A percentile compares a stretch with the other conserved stretches of the same genome.
Conservation (phyloP, 2,797 vertebrate genomes). For the Euthynnus affinis region DNA sequence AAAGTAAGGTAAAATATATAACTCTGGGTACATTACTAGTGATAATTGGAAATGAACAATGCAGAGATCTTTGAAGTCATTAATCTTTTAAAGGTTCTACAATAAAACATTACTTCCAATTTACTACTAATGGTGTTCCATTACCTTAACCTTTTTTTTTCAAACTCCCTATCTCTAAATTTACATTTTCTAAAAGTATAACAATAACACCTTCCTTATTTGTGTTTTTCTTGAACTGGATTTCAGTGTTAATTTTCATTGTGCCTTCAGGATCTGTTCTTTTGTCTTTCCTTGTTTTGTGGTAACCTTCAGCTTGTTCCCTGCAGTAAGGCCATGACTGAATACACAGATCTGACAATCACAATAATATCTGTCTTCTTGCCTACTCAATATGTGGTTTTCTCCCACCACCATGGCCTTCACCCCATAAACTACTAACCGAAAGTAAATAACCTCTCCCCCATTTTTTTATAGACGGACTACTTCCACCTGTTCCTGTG, state of each 20-base stretch:
- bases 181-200: background rate
- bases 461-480: slow-evolving; percentile 88
- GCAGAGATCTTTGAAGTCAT: no score
- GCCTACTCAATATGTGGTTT: no score
- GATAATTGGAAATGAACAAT: background rate
- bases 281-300: background rate
- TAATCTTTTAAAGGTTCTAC: no score
- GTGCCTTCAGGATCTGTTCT: background rate
- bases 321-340: slow-evolving; percentile 4
- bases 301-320: slow-evolving; percentile 19
- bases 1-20: no score
- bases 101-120: background rate
- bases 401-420: no score
- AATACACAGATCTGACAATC: slow-evolving; percentile 1
- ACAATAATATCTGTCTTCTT: background rate
- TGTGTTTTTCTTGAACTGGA: background rate
- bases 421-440: no score
- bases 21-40: background rate
- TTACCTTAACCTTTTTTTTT: background rate
- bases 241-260: slow-evolving; percentile 12
- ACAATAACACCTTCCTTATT: background rate
- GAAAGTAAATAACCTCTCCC: no score
- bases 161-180: background rate
- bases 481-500: slow-evolving; percentile 99
- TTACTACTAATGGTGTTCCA: background rate